Evolutionary conservation across 2,113 vertebrate species (phyloP).

Genomic region (Gadus chalcogrammus): DNA sequence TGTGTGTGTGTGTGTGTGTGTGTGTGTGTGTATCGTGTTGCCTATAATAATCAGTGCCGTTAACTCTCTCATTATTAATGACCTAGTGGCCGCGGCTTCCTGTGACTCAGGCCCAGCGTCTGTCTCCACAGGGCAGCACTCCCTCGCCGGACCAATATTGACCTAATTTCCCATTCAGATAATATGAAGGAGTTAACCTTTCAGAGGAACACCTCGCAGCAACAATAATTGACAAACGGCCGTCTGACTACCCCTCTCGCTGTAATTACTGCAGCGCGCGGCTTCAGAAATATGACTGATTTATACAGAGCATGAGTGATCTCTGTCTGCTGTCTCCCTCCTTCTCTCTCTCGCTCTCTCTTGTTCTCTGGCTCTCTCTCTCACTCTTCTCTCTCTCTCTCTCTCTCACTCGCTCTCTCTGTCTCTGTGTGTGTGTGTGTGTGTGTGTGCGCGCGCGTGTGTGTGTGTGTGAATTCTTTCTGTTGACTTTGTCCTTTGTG

Average conservation of each 20-base stretch:
- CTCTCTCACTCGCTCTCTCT: no score
- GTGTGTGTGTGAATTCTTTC: no score
- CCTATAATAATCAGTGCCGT: conserved; percentile 28
- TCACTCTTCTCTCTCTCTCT: no score
- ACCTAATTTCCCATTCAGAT: conserved; percentile 69
- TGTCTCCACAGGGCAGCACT: conserved; percentile 46
- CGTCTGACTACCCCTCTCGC: conserved; percentile 65
- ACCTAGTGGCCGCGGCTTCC: conserved; percentile 15
- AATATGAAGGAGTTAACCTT: conserved; percentile 81
- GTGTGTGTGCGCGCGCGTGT: no score
- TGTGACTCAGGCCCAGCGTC: conserved; percentile 48
- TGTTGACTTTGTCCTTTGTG: no score
- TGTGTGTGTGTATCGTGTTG: no score
- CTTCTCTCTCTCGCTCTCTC: no score
- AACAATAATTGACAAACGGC: conserved; percentile 79
- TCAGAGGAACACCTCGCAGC: conserved; percentile 80
- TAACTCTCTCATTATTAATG: conserved; percentile 40
- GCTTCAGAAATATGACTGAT: background rate
- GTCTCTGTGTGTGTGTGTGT: background rate
- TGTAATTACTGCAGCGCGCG: conserved; percentile 74
- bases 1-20: no score
- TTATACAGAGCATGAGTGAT: no score
- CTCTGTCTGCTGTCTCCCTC: no score
- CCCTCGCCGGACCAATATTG: conserved; percentile 68
- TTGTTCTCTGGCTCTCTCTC: no score